Conservation (phyloP, 2,888 invertebrate species). For the Ceratothoa steindachneri region DNA sequence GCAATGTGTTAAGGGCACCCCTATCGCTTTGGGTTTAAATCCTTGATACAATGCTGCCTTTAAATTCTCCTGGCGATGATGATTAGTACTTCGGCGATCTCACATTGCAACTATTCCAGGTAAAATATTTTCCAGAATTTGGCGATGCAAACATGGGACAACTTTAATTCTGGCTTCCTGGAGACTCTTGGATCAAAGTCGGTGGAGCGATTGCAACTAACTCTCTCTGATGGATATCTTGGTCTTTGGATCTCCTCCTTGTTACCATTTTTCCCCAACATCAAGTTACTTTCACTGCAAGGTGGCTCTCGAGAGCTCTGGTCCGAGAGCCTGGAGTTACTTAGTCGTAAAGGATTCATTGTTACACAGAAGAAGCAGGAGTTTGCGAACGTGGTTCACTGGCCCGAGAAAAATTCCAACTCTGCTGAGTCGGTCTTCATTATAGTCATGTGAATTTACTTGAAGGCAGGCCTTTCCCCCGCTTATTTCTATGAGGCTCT, state of each 20-base stretch:
- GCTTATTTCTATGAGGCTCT: too few relatives aligned
- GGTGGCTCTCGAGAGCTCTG: constrained; percentile 8
- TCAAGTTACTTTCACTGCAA: constrained; percentile 22
- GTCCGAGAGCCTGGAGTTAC: constrained; percentile 8
- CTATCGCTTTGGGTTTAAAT: too few relatives aligned
- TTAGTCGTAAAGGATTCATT: constrained; percentile 13
- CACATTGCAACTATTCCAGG: too few relatives aligned
- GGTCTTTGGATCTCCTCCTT: not conserved
- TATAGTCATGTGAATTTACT: not conserved
- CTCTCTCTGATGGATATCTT: not conserved
- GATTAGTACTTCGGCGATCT: too few relatives aligned
- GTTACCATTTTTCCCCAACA: constrained; percentile 22
- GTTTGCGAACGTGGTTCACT: constrained; percentile 9
- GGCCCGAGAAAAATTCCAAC: not conserved
- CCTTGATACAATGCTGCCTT: too few relatives aligned
- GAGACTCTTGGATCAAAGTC: not conserved
- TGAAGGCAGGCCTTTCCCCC: too few relatives aligned
- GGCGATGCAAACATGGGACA: not conserved
- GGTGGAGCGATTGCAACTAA: not conserved
- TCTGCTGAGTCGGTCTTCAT: not conserved
- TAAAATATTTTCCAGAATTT: not conserved
- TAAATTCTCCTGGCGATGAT: too few relatives aligned
- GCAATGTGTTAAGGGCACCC: too few relatives aligned
- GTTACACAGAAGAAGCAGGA: constrained; percentile 26
- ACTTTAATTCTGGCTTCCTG: not conserved